phyloP scores from a whole-genome alignment of 2,113 vertebrate genomes.

The Bostrychus sinensis region DNA sequence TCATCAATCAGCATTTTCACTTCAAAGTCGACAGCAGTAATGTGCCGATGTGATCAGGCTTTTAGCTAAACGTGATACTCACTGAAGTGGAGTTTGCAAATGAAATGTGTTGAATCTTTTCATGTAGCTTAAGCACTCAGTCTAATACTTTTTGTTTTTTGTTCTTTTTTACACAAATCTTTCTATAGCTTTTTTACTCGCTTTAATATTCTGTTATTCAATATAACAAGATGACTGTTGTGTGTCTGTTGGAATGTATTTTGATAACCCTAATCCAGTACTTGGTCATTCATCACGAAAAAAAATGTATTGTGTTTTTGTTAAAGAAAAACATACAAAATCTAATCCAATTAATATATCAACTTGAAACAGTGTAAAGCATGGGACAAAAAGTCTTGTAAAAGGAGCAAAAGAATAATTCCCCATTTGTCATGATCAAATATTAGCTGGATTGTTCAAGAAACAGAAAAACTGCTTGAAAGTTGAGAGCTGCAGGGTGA shows the following conservation, averaged over 20 bases:
- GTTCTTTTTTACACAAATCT: constrained; percentile 8
- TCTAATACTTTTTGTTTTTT: constrained; percentile 4
- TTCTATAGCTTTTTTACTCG: neutral
- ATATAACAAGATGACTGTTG: neutral
- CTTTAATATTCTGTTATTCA: neutral
- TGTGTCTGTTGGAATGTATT: too few relatives aligned
- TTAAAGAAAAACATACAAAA: too few relatives aligned
- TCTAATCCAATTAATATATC: too few relatives aligned
- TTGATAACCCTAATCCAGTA: too few relatives aligned
- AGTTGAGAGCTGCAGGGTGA: constrained; percentile 64
- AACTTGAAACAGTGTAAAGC: too few relatives aligned
- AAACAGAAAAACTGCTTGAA: constrained; percentile 63
- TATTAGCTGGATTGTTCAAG: constrained; percentile 42
- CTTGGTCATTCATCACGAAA: neutral
- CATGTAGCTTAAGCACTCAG: constrained; percentile 5
- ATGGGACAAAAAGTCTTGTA: neutral
- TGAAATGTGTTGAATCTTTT: constrained; percentile 22
- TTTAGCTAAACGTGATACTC: constrained; percentile 30
- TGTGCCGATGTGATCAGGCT: constrained; percentile 56
- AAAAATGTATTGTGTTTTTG: neutral
- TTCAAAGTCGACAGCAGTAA: constrained; percentile 50
- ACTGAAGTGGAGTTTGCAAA: constrained; percentile 42
- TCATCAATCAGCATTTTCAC: constrained; percentile 63
- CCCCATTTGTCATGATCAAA: constrained; percentile 39
- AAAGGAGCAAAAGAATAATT: constrained; percentile 26